Percentiles rank a stretch among this genome's conserved stretches.
Evolutionary conservation across 2,113 vertebrate genomes (phyloP).

Genomic region (Aegithalos caudatus): DNA sequence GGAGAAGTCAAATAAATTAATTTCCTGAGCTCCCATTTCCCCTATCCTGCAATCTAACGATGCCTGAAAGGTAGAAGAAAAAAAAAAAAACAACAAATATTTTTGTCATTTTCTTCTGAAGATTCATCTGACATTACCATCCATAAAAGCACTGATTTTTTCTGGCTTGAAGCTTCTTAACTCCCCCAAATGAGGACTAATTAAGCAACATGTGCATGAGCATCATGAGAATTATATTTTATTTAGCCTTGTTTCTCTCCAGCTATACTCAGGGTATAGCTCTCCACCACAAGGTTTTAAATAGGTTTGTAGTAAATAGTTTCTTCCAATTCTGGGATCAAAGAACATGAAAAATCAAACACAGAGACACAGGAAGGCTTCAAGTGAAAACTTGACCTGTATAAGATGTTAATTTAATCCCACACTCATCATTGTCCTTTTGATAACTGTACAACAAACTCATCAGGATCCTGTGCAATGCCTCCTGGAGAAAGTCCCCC

Average conservation of each 20-base stretch:
- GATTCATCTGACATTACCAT: not conserved
- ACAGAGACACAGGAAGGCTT: not conserved
- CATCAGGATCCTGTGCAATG: not conserved
- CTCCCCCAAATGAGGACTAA: not conserved
- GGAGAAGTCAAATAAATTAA: not conserved
- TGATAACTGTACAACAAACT: not conserved
- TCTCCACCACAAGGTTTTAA: not conserved
- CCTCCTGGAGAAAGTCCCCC: not conserved
- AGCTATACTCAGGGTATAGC: not conserved
- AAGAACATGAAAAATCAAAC: not conserved
- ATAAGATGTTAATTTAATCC: not conserved
- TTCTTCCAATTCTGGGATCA: not conserved
- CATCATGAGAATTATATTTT: constrained; percentile 8
- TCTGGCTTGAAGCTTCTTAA: not conserved
- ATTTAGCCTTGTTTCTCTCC: not conserved
- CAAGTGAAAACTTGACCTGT: not conserved
- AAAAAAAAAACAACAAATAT: not conserved
- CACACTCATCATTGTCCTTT: not conserved
- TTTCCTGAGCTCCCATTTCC: not conserved
- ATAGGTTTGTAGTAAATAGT: not conserved
- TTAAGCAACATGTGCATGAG: not conserved
- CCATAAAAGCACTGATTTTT: constrained; percentile 2
- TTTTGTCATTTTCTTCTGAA: not conserved
- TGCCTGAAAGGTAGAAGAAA: not conserved
- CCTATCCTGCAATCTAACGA: not conserved